Evolutionary conservation across 2,888 invertebrate genomes (phyloP).

Genomic region (Caenorhabditis japonica): DNA sequence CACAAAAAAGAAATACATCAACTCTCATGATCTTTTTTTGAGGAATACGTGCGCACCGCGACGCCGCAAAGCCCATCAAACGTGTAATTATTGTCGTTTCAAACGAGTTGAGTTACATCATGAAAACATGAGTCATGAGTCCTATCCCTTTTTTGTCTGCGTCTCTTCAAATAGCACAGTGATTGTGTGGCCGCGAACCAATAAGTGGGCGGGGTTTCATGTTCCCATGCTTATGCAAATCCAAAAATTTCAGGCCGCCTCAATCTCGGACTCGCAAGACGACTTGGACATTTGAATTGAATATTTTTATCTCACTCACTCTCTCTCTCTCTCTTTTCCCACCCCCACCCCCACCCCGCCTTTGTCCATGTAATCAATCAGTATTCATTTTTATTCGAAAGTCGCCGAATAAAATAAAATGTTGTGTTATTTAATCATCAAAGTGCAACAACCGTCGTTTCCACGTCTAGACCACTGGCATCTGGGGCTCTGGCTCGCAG

Average conservation of each 20-base stretch:
- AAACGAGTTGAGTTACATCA: no score
- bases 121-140: no score
- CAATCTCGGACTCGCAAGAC: background rate
- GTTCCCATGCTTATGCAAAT: background rate
- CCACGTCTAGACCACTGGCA: no score
- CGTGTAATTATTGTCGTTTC: no score
- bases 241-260: background rate
- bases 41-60: no score
- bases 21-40: no score
- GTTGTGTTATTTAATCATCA: conserved; percentile 8
- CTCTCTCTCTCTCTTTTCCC: conserved; percentile 5
- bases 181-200: no score
- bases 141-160: no score
- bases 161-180: no score
- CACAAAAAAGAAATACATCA: no score
- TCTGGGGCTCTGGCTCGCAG: conserved; percentile 15
- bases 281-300: background rate
- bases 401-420: conserved; percentile 19
- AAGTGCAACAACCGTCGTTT: conserved; percentile 3
- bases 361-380: background rate
- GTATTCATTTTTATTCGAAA: conserved; percentile 6
- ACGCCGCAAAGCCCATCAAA: no score
- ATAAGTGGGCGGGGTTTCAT: no score
- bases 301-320: background rate
- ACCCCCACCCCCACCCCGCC: background rate